Conservation (phyloP, 2,113 vertebrate species). For the Xiphias gladius region DNA sequence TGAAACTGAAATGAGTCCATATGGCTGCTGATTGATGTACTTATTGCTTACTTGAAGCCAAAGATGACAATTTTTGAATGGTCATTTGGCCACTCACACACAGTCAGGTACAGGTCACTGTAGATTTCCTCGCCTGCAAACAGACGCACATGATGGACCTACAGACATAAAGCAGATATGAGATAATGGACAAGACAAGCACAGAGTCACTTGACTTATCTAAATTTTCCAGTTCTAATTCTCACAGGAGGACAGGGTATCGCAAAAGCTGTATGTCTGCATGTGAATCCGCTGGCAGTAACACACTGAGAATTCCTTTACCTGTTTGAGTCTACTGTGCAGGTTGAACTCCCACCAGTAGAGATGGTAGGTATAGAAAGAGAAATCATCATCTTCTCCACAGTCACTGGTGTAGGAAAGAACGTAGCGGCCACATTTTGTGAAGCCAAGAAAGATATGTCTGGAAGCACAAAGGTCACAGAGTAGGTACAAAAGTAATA, state of each 20-base stretch:
- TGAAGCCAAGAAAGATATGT: constrained; percentile 96
- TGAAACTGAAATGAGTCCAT: neutral
- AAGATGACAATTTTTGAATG: constrained; percentile 94
- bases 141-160: constrained; percentile 93
- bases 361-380: constrained; percentile 93
- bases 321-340: constrained; percentile 94
- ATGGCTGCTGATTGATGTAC: neutral
- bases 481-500: neutral
- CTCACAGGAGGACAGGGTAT: neutral
- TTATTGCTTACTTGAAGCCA: constrained; percentile 91
- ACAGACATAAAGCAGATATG: neutral
- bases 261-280: too few species aligned
- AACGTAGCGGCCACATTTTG: constrained; percentile 94
- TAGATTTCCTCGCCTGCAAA: constrained; percentile 94
- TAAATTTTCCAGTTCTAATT: neutral
- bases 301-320: constrained; percentile 48
- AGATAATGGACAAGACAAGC: neutral
- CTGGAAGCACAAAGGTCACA: constrained; percentile 73
- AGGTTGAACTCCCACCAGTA: constrained; percentile 98
- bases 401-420: constrained; percentile 95
- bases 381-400: constrained; percentile 91
- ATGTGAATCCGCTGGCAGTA: neutral
- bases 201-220: neutral
- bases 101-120: constrained; percentile 93
- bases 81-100: constrained; percentile 95